Conservation (phyloP, 2,888 invertebrate species). For the Boloria selene region DNA sequence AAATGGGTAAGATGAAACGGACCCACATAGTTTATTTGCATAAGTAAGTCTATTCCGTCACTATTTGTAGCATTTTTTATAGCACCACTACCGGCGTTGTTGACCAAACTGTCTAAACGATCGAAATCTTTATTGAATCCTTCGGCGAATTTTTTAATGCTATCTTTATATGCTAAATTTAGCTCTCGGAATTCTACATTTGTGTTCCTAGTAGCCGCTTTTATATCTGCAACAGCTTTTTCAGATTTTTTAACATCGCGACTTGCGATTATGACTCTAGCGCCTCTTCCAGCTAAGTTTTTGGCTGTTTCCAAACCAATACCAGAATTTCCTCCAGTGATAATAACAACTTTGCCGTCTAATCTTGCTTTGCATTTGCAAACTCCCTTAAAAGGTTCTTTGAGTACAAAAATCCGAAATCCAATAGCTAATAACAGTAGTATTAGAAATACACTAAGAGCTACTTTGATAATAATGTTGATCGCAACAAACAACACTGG, state of each 20-base stretch:
- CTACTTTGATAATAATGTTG: constrained; percentile 8
- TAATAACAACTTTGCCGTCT: constrained; percentile 84
- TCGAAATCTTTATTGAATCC: constrained; percentile 77
- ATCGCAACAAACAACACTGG: constrained; percentile 1
- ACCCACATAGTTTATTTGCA: constrained; percentile 87
- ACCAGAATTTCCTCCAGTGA: constrained; percentile 92
- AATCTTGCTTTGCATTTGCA: constrained; percentile 59
- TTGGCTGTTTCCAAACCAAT: constrained; percentile 90
- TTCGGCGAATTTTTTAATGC: constrained; percentile 83
- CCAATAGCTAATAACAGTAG: constrained; percentile 39
- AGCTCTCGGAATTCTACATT: constrained; percentile 83
- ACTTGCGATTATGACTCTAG: constrained; percentile 88
- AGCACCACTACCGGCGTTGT: constrained; percentile 83
- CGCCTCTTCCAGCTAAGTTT: constrained; percentile 87
- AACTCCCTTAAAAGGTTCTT: constrained; percentile 49
- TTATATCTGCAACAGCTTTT: constrained; percentile 85
- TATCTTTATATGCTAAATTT: constrained; percentile 76
- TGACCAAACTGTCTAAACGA: constrained; percentile 83
- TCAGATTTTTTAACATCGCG: constrained; percentile 87
- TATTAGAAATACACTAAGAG: constrained; percentile 28
- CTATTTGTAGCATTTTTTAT: constrained; percentile 66
- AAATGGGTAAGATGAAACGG: constrained; percentile 88
- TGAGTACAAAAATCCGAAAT: constrained; percentile 39
- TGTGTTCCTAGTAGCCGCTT: constrained; percentile 85
- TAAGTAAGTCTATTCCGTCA: constrained; percentile 83